These are phyloP conservation scores for Troides aeacus DNA, from an alignment of 2,888 invertebrate genomes.

Conservation along the genomic window DNA sequence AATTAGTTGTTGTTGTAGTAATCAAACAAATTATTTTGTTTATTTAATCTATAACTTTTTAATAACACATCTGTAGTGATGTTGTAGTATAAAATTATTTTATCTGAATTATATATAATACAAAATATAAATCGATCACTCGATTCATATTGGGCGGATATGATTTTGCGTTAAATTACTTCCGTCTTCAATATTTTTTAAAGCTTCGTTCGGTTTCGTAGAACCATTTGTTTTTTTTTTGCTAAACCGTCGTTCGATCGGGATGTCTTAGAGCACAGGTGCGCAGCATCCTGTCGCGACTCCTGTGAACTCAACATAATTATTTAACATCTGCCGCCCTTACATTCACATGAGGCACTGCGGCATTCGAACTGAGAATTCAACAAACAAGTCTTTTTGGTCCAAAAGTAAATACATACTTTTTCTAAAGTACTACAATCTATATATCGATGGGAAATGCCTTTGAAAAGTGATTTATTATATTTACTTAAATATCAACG, in stretches of 20 bases:
- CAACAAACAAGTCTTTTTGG: slow-evolving; percentile 6
- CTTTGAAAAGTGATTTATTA: no score
- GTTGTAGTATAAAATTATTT: not conserved
- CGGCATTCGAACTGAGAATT: slow-evolving; percentile 5
- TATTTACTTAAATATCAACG: no score
- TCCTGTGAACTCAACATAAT: slow-evolving; percentile 56
- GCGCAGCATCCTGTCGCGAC: slow-evolving; percentile 67
- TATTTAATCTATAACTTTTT: no score
- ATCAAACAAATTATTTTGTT: no score
- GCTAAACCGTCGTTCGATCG: slow-evolving; percentile 50
- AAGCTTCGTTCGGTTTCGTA: slow-evolving; percentile 30
- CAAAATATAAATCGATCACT: not conserved
- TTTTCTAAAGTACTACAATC: not conserved
- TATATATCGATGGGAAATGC: not conserved
- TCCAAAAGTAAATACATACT: not conserved
- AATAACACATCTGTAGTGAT: not conserved
- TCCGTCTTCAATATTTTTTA: slow-evolving; percentile 9
- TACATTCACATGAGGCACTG: slow-evolving; percentile 27
- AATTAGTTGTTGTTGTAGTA: no score
- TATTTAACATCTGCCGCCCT: slow-evolving; percentile 66
- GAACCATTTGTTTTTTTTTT: slow-evolving; percentile 45
- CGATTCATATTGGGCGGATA: slow-evolving; percentile 12
- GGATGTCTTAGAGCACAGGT: slow-evolving; percentile 64
- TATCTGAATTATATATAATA: not conserved
- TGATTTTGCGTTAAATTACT: slow-evolving; percentile 16